Evolutionary conservation across 2,113 vertebrate species (phyloP), one percentile per base, ranked within the genome.

Genomic region (Cyanoramphus novaezelandiae): DNA sequence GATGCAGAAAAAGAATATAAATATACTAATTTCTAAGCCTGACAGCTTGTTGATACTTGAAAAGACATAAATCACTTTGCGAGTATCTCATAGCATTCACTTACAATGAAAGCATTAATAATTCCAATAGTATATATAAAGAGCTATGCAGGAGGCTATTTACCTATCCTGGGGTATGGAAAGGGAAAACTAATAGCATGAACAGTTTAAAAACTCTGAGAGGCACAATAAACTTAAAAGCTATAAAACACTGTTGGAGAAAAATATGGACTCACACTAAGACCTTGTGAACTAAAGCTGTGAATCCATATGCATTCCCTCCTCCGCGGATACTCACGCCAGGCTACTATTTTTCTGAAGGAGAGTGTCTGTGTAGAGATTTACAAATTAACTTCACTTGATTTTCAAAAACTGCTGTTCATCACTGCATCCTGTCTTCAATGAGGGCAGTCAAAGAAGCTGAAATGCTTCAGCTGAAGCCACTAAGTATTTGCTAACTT

Each of bases 11-110:
- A 92, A 41, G 6, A 89, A 91, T 67, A 93, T 28, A 87, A 92
- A 82, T 78, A 74, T 17, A 47, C 53, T 91, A 63, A 63, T 82
- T 97, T 93, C 91, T 89, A 84, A 89, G 81, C 50, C 46, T 55
- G 31, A 83, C 67, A 82, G 65, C 91, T 89, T 91, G 93, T 60
- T 95, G 89, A 84, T 92, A 86, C 89, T 91, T 91, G 93, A 93
- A 95, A 74, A 92, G 60, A 64, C 37, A 91, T 79, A 93, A 95
- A 95, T 87, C 93, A 93, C 78, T 95, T 89, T 27, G 49, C 3
- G 0, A 85, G 44, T 76, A 76, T 25, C 83, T 92, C 74, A 78
- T 68, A 78, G 37, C 9, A 1, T 46, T 92, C 52, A 62, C 53
- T 86, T 53, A 90, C 46, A 95, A 83, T n/a, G 69, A 90, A 90